Evolutionary conservation across 1,140 invertebrate species (phyloP).

Genomic region (Globodera ellingtonae): DNA sequence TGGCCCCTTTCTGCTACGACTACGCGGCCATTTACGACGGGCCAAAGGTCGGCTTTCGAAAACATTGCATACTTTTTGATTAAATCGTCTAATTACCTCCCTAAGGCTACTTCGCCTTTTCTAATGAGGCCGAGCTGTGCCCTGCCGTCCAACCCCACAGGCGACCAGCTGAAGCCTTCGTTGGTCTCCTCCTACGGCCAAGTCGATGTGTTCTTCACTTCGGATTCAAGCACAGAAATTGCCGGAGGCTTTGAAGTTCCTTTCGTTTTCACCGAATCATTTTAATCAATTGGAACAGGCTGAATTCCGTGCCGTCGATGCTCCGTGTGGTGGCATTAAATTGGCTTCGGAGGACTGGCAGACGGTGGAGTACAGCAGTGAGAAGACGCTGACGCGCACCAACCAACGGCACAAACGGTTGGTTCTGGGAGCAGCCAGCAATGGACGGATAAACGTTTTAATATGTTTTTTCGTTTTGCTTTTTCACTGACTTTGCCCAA

Average conservation of each 20-base stretch:
- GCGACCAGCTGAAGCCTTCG: conserved; percentile 34
- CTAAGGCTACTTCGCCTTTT: conserved; percentile 48
- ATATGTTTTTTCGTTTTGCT: neutral
- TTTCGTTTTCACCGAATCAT: neutral
- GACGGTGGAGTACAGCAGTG: conserved; percentile 44
- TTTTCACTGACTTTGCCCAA: neutral
- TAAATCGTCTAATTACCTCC: neutral
- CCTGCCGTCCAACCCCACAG: conserved; percentile 5
- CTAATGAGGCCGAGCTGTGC: conserved; percentile 44
- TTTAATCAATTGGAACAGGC: conserved; percentile 7
- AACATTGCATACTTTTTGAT: neutral
- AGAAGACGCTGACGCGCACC: conserved; percentile 47
- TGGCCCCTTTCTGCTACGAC: conserved; percentile 43
- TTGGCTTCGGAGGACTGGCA: conserved; percentile 14
- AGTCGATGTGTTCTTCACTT: conserved; percentile 54
- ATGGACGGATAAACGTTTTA: neutral
- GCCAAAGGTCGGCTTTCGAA: conserved; percentile 30
- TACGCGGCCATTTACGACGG: conserved; percentile 62
- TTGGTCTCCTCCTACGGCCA: conserved; percentile 38
- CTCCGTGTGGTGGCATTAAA: conserved; percentile 46
- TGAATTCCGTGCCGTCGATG: conserved; percentile 29
- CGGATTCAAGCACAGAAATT: conserved; percentile 39
- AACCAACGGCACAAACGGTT: conserved; percentile 53
- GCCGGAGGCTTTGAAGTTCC: conserved; percentile 18
- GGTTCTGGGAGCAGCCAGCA: neutral